Conservation (phyloP, 2,113 vertebrate genomes). For the Campylomormyrus tamandua region DNA sequence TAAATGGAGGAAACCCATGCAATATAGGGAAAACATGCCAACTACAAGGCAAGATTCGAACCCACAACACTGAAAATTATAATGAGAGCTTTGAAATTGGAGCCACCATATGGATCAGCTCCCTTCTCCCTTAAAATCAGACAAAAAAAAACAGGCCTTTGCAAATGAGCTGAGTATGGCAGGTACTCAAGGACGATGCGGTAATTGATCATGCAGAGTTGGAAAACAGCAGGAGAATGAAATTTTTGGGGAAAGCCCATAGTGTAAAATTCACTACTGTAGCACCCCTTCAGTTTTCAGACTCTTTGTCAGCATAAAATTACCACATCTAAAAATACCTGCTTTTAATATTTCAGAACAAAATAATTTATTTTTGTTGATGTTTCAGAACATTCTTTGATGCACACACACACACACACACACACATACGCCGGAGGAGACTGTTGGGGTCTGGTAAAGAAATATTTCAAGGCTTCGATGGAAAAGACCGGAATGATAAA, state of each 20-base stretch:
- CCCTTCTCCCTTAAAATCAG: not conserved
- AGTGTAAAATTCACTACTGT: not conserved
- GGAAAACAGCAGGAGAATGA: not conserved
- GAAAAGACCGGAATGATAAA: not conserved
- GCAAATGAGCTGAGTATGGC: not conserved
- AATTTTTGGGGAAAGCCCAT: conserved; percentile 1
- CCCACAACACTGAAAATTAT: not conserved
- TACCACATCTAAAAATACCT: not conserved
- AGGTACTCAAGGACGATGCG: not conserved
- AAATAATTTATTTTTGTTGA: not conserved
- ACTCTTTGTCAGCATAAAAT: not conserved
- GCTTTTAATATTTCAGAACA: not conserved
- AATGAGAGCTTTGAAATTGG: not conserved
- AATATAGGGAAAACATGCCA: not conserved
- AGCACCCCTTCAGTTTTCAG: not conserved
- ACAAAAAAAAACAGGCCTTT: not conserved
- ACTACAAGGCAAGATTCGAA: not conserved
- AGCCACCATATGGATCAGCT: not conserved
- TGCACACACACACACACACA: not conserved
- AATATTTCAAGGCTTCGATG: not conserved
- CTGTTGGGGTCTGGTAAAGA: not conserved
- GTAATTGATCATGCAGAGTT: not conserved
- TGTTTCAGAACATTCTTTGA: not conserved
- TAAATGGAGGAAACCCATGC: not conserved
- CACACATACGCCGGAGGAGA: not conserved